Base-by-base conservation (phyloP, 2,888 invertebrate genomes). In the Lycophotia porphyrea region DNA sequence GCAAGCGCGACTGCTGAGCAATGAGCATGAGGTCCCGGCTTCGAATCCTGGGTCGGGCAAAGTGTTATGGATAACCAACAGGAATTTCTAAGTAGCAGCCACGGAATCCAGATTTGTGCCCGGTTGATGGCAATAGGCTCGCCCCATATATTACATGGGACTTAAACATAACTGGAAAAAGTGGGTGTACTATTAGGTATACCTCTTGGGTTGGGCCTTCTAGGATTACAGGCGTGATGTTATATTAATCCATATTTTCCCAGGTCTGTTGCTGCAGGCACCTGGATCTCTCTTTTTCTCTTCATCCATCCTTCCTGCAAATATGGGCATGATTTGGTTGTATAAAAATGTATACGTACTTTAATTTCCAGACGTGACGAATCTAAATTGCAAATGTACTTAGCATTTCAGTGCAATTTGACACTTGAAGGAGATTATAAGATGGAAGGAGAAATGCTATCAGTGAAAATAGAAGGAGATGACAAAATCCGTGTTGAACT, bases 391-490 rank as follows among this genome's bases (percentile, higher is more conserved):
- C 36, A 64, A 13, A 27, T 81, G 0, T 0, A 0, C 8, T 0
- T 86, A 1, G 42, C n/a, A 66, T 0, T 86, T 9, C 7, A 44
- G 34, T 86, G 85, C 34, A 4, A 9, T n/a, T 13, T 76, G 21
- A 71, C 49, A 21, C 21, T 78, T 24, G 55, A 72, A 1, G 78
- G 84, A 36, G 5, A 52, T 0, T 85, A 86, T 42, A 71, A 73
- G 27, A 24, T 85, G 31, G 2, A 67, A n/a, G 86, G 87, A 27
- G 39, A 58, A 5, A 0, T 84, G 1, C 44, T 80, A 1, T 1
- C 52, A 1, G 0, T 71, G 0, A n/a, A 55, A 3, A 24, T 78
- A 5, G 0, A 0, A 9, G 84, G 84, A 68, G 34, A 52, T 1
- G 86, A 74, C 49, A 83, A 78, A 58, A 5, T 76, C 0, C 18